Conservation (phyloP, 2,113 vertebrate genomes). For the Oryctolagus cuniculus region mOryCun1.1 NC_091436.1:125166501-125167000, state of each 20-base stretch:
- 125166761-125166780: slow-evolving; percentile 20
- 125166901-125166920: not conserved
- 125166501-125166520: slow-evolving; percentile 32
- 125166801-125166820: not conserved
- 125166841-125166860: not conserved
- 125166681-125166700: not conserved
- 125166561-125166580: not conserved
- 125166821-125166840: not conserved
- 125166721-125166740: slow-evolving; percentile 45
- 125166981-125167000: not conserved
- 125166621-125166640: not conserved
- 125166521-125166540: not conserved
- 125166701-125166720: not conserved
- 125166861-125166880: not conserved
- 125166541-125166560: slow-evolving; percentile 21
- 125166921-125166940: not conserved
- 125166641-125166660: not conserved
- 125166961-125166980: not conserved
- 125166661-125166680: not conserved
- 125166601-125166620: not conserved
- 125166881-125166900: not conserved
- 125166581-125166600: not conserved
- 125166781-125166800: not conserved
- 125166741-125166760: slow-evolving; percentile 10
- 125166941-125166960: not conserved